phyloP scores from a whole-genome alignment of 2,888 invertebrate species.

The Unio pictorum region DNA sequence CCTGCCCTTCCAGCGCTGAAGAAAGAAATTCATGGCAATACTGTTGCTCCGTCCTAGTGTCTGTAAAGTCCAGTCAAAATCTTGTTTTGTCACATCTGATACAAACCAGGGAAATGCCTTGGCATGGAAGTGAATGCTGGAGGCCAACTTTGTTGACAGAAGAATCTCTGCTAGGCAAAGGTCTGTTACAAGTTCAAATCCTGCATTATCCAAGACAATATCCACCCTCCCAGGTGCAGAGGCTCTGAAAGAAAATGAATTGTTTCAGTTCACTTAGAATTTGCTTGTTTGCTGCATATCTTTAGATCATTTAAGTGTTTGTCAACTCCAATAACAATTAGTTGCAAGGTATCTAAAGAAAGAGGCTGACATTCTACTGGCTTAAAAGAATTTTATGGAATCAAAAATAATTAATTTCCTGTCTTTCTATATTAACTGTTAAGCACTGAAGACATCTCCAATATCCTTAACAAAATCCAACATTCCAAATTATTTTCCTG shows the following conservation, averaged over 20 bases:
- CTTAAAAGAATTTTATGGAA: too few relatives aligned
- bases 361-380: too few relatives aligned
- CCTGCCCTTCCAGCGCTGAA: constrained; percentile 76
- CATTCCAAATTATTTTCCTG: too few relatives aligned
- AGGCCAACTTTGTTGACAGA: constrained; percentile 76
- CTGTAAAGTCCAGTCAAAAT: constrained; percentile 83
- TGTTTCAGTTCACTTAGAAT: background rate
- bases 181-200: constrained; percentile 93
- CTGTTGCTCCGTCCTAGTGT: constrained; percentile 52
- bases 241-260: constrained; percentile 19
- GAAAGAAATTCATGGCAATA: constrained; percentile 47
- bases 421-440: too few relatives aligned
- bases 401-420: too few relatives aligned
- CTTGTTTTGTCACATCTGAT: constrained; percentile 86
- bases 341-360: too few relatives aligned
- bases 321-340: too few relatives aligned
- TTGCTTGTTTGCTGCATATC: background rate
- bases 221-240: constrained; percentile 47
- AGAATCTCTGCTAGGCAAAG: constrained; percentile 89
- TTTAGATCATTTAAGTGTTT: too few relatives aligned
- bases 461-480: too few relatives aligned
- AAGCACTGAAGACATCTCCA: too few relatives aligned
- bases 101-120: constrained; percentile 97
- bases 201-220: constrained; percentile 90
- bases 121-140: constrained; percentile 85